phyloP scores from a whole-genome alignment of 2,888 invertebrate genomes.

The Archaeoteleia sp. region DNA sequence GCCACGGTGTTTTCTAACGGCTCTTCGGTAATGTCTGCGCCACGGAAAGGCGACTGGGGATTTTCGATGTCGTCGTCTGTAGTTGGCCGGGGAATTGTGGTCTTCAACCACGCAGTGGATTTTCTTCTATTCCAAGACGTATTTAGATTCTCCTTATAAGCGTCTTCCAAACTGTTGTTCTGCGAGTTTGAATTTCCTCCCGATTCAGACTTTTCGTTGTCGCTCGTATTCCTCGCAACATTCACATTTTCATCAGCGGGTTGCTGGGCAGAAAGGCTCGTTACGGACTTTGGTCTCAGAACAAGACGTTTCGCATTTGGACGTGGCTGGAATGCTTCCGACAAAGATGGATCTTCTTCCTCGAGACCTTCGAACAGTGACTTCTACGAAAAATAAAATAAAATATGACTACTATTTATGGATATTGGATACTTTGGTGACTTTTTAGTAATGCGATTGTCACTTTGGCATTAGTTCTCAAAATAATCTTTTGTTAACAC shows the following conservation, averaged over 20 bases:
- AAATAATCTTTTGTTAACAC: too few species aligned
- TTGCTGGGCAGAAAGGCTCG: conserved; percentile 18
- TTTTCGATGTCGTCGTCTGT: conserved; percentile 60
- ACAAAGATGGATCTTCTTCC: conserved; percentile 83
- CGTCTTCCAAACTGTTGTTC: conserved; percentile 51
- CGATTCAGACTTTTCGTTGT: conserved; percentile 30
- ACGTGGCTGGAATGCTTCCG: conserved; percentile 78
- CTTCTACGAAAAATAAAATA: conserved; percentile 75
- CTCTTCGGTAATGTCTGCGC: conserved; percentile 58
- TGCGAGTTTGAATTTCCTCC: conserved; percentile 17
- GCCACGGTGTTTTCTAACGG: conserved; percentile 67
- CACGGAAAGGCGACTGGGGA: conserved; percentile 58
- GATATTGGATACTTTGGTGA: too few species aligned
- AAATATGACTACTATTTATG: conserved; percentile 1
- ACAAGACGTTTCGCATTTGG: conserved; percentile 84
- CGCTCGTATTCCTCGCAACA: conserved; percentile 20
- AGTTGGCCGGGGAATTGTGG: conserved; percentile 55
- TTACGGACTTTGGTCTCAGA: conserved; percentile 77
- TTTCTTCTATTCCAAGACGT: conserved; percentile 19
- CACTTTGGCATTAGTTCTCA: too few species aligned
- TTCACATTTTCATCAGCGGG: conserved; percentile 24
- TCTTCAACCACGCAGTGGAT: conserved; percentile 60
- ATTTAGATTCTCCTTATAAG: conserved; percentile 65
- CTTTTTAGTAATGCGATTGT: too few species aligned
- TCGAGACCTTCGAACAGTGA: conserved; percentile 91